Evolutionary conservation across 2,797 vertebrate species (phyloP).

Genomic region (Poecilia wingei): DNA sequence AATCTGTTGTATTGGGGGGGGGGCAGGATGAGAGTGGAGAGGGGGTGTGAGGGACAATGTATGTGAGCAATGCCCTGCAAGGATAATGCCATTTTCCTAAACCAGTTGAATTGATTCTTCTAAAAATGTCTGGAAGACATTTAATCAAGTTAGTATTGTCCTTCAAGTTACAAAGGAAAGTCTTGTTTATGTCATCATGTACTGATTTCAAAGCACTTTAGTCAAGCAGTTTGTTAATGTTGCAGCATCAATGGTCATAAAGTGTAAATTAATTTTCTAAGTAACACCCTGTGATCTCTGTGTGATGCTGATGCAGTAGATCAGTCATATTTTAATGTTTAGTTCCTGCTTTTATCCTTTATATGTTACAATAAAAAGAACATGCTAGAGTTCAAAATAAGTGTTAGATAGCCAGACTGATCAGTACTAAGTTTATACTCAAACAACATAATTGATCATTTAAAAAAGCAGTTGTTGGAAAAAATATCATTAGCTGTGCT

Average conservation of each 20-base stretch:
- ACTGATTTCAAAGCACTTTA: conserved; percentile 12
- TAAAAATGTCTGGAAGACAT: conserved; percentile 36
- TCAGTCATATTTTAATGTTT: neutral
- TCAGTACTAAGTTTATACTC: neutral
- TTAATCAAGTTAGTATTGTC: conserved; percentile 25
- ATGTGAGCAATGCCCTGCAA: conserved; percentile 6
- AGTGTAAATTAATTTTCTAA: conserved; percentile 4
- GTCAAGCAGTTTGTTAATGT: neutral
- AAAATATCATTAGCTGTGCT: neutral
- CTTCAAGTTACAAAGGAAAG: conserved; percentile 27
- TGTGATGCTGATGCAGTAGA: neutral
- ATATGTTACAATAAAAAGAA: neutral
- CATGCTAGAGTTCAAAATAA: neutral
- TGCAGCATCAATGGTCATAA: neutral
- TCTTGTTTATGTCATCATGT: conserved; percentile 12
- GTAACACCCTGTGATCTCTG: neutral
- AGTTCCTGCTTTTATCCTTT: neutral
- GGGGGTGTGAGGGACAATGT: conserved; percentile 2
- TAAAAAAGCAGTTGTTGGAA: neutral
- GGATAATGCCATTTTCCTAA: conserved; percentile 24
- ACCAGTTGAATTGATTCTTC: conserved; percentile 23
- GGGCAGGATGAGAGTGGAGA: neutral
- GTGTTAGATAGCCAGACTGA: neutral
- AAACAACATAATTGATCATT: neutral
- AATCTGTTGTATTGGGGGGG: conserved; percentile 35